These are phyloP conservation scores for Sus scrofa DNA, from an alignment of 2,113 vertebrate genomes.

Conservation along the genomic window T2T-Sscrofa CM000813.6:91560501-91561000, in stretches of 20 bases:
- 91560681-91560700: conserved; percentile 70
- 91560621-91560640: conserved; percentile 31
- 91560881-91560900: background rate
- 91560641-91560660: conserved; percentile 65
- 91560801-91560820: conserved; percentile 41
- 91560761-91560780: conserved; percentile 76
- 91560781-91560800: conserved; percentile 63
- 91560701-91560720: conserved; percentile 73
- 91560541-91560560: conserved; percentile 60
- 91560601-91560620: conserved; percentile 56
- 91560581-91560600: background rate
- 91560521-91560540: background rate
- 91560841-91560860: background rate
- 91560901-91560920: background rate
- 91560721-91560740: conserved; percentile 68
- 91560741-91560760: conserved; percentile 82
- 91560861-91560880: conserved; percentile 35
- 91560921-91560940: rapidly evolving
- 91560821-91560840: conserved; percentile 2
- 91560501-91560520: conserved; percentile 14
- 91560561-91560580: conserved; percentile 47
- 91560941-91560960: background rate
- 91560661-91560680: conserved; percentile 62
- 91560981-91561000: background rate
- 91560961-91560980: background rate